phyloP scores from a whole-genome alignment of 1,140 invertebrate species.

The Sinonovacula constricta region DNA sequence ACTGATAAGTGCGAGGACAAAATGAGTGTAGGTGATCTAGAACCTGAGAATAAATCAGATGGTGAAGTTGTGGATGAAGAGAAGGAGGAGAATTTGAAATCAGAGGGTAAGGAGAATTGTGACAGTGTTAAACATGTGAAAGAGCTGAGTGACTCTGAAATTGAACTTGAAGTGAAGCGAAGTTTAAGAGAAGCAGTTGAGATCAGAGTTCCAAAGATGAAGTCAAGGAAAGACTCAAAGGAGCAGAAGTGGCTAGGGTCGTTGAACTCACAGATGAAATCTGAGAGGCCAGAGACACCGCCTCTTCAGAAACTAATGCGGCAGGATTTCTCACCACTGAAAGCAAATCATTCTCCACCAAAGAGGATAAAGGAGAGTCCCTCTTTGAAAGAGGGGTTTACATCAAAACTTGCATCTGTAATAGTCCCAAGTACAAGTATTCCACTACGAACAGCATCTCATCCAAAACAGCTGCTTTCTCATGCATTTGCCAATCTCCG shows the following conservation, averaged over 20 bases:
- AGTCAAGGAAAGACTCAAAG: conserved; percentile 1
- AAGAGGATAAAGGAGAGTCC: conserved; percentile 35
- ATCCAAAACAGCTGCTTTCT: conserved; percentile 50
- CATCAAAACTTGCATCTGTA: conserved; percentile 53
- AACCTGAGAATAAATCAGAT: not conserved
- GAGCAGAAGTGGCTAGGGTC: conserved; percentile 36
- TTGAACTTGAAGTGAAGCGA: conserved; percentile 40
- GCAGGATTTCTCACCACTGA: conserved; percentile 54
- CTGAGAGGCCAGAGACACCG: conserved; percentile 56
- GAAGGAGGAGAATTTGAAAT: not conserved
- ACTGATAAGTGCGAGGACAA: not conserved
- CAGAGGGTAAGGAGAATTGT: not conserved
- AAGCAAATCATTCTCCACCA: conserved; percentile 37
- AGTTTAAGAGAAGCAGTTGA: conserved; percentile 39
- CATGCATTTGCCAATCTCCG: conserved; percentile 36
- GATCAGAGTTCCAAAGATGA: conserved; percentile 34
- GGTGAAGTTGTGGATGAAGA: not conserved
- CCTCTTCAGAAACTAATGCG: conserved; percentile 61
- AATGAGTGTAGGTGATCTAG: not conserved
- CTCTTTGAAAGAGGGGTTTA: conserved; percentile 47
- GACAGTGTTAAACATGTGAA: conserved; percentile 8
- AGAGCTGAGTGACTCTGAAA: conserved; percentile 17
- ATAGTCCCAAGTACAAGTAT: conserved; percentile 45
- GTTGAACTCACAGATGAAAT: not conserved
- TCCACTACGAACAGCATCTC: conserved; percentile 34